These are phyloP conservation scores for Tetrao urogallus DNA, from an alignment of 2,113 vertebrate species.

Conservation along the genomic window DNA sequence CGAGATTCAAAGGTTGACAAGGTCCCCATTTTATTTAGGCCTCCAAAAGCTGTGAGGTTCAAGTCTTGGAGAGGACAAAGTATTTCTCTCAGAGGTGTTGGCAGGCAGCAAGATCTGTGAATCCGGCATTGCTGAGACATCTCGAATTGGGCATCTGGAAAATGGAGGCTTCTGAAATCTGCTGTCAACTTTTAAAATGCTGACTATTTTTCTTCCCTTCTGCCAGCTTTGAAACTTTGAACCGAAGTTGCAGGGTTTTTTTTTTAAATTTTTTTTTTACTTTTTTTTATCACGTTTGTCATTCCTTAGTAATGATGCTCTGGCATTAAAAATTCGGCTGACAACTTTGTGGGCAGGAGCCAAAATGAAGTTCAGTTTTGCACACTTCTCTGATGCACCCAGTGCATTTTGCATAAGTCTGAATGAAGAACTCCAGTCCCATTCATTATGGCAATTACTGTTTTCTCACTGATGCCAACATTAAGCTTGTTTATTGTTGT, in stretches of 20 bases:
- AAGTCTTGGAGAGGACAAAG: not conserved
- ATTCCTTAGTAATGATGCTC: slow-evolving; percentile 46
- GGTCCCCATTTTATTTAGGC: not conserved
- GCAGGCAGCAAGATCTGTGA: slow-evolving; percentile 21
- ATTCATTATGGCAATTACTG: not conserved
- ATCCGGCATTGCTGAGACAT: not conserved
- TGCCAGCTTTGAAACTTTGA: slow-evolving; percentile 48
- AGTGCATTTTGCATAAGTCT: not conserved
- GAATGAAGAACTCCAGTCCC: not conserved
- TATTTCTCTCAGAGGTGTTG: not conserved
- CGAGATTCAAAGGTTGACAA: not conserved
- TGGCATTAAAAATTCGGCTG: slow-evolving; percentile 50
- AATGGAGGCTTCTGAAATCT: slow-evolving; percentile 52
- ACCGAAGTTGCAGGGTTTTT: not conserved
- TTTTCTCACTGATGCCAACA: not conserved
- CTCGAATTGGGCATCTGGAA: slow-evolving; percentile 51
- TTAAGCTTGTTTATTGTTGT: slow-evolving; percentile 14
- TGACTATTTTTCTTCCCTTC: not conserved
- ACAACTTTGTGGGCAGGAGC: slow-evolving; percentile 48
- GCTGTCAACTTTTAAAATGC: slow-evolving; percentile 38
- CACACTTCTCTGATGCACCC: slow-evolving; percentile 38
- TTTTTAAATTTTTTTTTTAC: not conserved
- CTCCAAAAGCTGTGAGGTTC: not conserved
- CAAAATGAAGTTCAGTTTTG: slow-evolving; percentile 42
- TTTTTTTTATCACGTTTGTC: slow-evolving; percentile 65